These are phyloP conservation scores for Zygogramma bicolorata DNA, from an alignment of 2,888 invertebrate species.

Conservation along the genomic window DNA sequence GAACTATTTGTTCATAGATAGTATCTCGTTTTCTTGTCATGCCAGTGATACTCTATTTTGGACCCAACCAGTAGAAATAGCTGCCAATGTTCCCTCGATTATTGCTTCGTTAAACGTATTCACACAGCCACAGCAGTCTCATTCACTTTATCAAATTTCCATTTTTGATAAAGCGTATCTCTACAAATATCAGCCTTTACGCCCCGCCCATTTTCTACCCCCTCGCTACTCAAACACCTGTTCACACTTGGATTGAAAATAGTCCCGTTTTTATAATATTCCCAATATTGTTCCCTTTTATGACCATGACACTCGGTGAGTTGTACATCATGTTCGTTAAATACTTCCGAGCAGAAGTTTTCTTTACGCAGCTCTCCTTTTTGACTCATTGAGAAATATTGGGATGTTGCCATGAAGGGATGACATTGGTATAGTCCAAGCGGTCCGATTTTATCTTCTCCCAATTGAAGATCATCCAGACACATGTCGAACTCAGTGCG, in stretches of 20 bases:
- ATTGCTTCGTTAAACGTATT: slow-evolving; percentile 5
- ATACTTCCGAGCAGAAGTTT: slow-evolving; percentile 78
- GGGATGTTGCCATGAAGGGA: slow-evolving; percentile 73
- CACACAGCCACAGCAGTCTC: slow-evolving; percentile 49
- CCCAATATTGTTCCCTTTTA: slow-evolving; percentile 64
- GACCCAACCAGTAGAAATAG: background rate
- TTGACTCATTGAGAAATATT: slow-evolving; percentile 81
- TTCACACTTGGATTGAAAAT: slow-evolving; percentile 61
- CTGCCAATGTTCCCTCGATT: background rate
- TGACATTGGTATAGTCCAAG: slow-evolving; percentile 85
- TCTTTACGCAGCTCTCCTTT: slow-evolving; percentile 82
- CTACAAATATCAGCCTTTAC: slow-evolving; percentile 60
- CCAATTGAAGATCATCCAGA: slow-evolving; percentile 83
- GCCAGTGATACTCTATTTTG: too few species aligned
- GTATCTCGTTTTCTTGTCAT: too few species aligned
- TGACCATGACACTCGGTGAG: slow-evolving; percentile 68
- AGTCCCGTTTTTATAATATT: slow-evolving; percentile 59
- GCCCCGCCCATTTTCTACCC: slow-evolving; percentile 61
- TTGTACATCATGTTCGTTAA: slow-evolving; percentile 67
- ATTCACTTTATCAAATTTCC: slow-evolving; percentile 62
- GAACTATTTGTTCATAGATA: too few species aligned
- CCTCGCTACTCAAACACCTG: slow-evolving; percentile 63
- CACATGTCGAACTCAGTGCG: slow-evolving; percentile 75
- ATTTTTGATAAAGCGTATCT: slow-evolving; percentile 58
- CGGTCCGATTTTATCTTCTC: slow-evolving; percentile 75